Evolutionary conservation across 2,888 invertebrate species (phyloP).

Genomic region (Drosophila gaucha): DNA sequence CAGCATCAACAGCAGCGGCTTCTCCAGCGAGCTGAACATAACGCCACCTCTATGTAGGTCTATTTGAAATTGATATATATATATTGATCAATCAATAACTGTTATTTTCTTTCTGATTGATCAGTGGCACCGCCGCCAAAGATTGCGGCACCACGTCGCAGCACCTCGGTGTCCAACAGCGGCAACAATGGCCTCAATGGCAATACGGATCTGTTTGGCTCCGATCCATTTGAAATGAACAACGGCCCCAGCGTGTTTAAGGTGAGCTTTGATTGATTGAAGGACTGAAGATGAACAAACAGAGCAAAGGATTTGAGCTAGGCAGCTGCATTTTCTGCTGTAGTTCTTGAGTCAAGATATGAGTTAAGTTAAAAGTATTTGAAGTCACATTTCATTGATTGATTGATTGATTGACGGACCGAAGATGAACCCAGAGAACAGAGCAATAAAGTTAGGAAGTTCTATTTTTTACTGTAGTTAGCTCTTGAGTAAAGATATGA

Average conservation of each 20-base stretch:
- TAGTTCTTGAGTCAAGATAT: too few species aligned
- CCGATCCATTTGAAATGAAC: conserved; percentile 88
- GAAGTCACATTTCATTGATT: too few species aligned
- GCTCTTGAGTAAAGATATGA: too few species aligned
- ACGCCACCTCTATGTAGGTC: conserved; percentile 90
- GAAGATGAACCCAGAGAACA: background rate
- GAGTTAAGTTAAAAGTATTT: too few species aligned
- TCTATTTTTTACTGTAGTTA: too few species aligned
- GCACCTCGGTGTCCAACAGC: conserved; percentile 67
- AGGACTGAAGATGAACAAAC: background rate
- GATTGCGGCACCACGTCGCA: conserved; percentile 87
- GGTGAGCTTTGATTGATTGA: conserved; percentile 55
- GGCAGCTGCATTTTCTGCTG: too few species aligned
- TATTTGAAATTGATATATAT: background rate
- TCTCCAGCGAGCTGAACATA: conserved; percentile 82
- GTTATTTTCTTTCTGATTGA: conserved; percentile 6
- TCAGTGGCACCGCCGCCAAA: conserved; percentile 96
- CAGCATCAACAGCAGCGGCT: conserved; percentile 83
- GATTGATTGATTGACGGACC: background rate
- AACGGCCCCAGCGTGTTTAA: conserved; percentile 82
- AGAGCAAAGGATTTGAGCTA: too few species aligned
- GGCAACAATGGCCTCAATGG: conserved; percentile 65
- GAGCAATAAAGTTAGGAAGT: too few species aligned
- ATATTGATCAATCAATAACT: background rate
- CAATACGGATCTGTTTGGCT: conserved; percentile 91